Evolutionary conservation across 2,797 vertebrate genomes (phyloP).

Genomic region (Myripristis murdjan): DNA sequence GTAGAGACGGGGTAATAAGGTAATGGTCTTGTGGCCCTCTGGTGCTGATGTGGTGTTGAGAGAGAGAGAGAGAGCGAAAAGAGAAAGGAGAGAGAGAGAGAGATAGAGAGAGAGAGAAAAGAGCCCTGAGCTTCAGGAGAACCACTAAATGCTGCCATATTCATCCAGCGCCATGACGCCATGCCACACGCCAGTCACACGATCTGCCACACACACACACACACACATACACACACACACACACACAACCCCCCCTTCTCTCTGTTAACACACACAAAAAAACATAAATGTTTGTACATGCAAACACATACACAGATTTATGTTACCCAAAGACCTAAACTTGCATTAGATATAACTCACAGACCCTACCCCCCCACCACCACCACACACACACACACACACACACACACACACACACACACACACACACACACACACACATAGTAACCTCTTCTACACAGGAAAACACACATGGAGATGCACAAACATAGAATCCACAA

Average conservation of each 20-base stretch:
- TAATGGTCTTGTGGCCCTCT: conserved; percentile 75
- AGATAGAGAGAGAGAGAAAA: not conserved
- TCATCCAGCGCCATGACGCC: conserved; percentile 74
- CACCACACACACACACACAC: not conserved
- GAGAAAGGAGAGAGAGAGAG: conserved; percentile 54
- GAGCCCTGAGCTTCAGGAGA: conserved; percentile 72
- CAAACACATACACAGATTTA: too few relatives aligned
- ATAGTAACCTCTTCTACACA: conserved; percentile 6
- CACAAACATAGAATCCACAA: conserved; percentile 42
- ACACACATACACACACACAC: conserved; percentile 18
- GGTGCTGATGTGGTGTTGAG: conserved; percentile 79
- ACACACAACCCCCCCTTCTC: conserved; percentile 5
- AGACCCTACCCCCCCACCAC: too few relatives aligned
- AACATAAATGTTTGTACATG: too few relatives aligned
- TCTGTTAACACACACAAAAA: too few relatives aligned
- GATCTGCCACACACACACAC: too few relatives aligned
- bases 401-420: not conserved
- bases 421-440: not conserved
- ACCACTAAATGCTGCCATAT: conserved; percentile 85
- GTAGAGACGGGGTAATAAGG: conserved; percentile 68
- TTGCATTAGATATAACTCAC: too few relatives aligned
- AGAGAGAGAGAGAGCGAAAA: conserved; percentile 63
- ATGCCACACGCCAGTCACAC: conserved; percentile 75
- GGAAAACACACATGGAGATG: conserved; percentile 20
- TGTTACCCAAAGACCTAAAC: too few relatives aligned